A percentile compares a stretch with the other conserved stretches of the same genome.
Evolutionary conservation across 2,113 vertebrate species (phyloP).

Genomic region (Halichoeres trimaculatus): DNA sequence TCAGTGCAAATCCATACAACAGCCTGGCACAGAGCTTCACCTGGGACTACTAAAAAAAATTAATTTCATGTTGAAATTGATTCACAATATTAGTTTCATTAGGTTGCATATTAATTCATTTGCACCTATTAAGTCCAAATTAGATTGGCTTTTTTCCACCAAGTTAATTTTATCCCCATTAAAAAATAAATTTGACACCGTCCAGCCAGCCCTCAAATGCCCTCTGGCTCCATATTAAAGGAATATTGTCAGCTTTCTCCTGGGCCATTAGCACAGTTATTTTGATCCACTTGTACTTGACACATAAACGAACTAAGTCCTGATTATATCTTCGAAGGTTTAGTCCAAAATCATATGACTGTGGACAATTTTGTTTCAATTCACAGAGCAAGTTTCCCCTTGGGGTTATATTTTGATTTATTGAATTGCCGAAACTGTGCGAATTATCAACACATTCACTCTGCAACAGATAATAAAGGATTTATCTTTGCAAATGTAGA

Average conservation of each 20-base stretch:
- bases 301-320: slow-evolving; percentile 19
- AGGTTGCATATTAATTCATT: slow-evolving; percentile 78
- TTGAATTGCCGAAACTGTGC: not conserved
- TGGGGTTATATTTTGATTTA: not conserved
- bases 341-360: not conserved
- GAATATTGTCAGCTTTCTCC: slow-evolving; percentile 43
- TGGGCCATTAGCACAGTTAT: slow-evolving; percentile 22
- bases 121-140: slow-evolving; percentile 74
- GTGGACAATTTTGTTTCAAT: not conserved
- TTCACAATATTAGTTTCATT: slow-evolving; percentile 81
- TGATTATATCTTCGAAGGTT: not conserved
- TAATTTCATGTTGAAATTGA: slow-evolving; percentile 75
- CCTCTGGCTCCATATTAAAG: slow-evolving; percentile 56
- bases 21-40: slow-evolving; percentile 52
- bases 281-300: slow-evolving; percentile 17
- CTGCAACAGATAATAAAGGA: not conserved
- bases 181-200: slow-evolving; percentile 59
- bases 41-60: slow-evolving; percentile 71
- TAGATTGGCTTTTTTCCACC: slow-evolving; percentile 56
- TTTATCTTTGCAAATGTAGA: not conserved
- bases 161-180: slow-evolving; percentile 64
- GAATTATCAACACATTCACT: not conserved
- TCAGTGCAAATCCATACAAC: slow-evolving; percentile 41
- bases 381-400: not conserved
- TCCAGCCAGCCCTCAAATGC: slow-evolving; percentile 51